phyloP scores from a whole-genome alignment of 2,113 vertebrate species.

The Tinamus guttatus region DNA sequence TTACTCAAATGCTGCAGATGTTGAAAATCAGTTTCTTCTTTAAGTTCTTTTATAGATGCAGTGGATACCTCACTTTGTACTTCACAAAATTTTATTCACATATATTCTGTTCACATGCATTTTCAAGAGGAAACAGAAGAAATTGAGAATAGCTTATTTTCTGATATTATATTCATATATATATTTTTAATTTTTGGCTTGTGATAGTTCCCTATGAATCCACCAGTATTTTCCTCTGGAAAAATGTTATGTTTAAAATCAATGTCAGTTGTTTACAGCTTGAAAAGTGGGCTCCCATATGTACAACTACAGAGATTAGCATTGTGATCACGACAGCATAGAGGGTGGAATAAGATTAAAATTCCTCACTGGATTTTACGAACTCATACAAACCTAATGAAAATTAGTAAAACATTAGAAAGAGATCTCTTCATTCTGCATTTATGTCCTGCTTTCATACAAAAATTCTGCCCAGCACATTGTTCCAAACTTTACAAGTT shows the following conservation, averaged over 20 bases:
- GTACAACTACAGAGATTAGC: conserved; percentile 37
- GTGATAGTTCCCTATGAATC: not conserved
- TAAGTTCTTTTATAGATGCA: not conserved
- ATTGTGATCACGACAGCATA: not conserved
- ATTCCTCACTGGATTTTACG: not conserved
- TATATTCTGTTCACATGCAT: not conserved
- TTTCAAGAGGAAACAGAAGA: not conserved
- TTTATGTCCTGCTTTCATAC: not conserved
- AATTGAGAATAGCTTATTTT: not conserved
- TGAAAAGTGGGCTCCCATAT: conserved; percentile 8
- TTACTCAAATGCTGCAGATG: not conserved
- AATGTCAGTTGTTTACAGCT: conserved; percentile 16
- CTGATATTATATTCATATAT: not conserved
- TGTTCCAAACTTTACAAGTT: not conserved
- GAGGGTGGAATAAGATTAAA: conserved; percentile 22
- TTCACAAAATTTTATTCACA: not conserved
- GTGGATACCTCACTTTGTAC: not conserved
- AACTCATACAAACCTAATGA: conserved; percentile 18
- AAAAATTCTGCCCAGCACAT: not conserved
- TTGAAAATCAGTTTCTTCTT: not conserved
- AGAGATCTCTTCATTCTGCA: not conserved
- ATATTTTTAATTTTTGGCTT: not conserved
- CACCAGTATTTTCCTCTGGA: not conserved
- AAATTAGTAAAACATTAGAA: conserved; percentile 21
- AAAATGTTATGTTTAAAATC: conserved; percentile 18